A percentile compares a stretch with the other conserved stretches of the same genome.
Evolutionary conservation across 2,797 vertebrate species (phyloP).

Genomic region (Anguilla pacifica): DNA sequence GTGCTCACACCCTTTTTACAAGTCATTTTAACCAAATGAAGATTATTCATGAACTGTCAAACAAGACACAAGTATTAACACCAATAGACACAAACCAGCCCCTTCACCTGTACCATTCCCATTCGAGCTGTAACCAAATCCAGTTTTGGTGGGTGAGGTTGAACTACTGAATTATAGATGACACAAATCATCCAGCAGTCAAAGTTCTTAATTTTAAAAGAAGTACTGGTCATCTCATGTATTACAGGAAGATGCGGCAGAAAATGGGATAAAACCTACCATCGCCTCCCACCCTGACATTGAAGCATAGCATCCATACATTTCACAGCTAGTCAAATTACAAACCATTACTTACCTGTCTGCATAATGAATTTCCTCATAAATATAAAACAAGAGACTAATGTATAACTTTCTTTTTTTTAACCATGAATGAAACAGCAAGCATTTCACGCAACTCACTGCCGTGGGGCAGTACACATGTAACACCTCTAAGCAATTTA

Average conservation of each 20-base stretch:
- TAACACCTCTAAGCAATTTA: slow-evolving; percentile 79
- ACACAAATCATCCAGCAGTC: background rate
- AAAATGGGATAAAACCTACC: background rate
- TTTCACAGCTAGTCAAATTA: background rate
- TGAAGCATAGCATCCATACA: no score
- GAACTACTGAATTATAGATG: background rate
- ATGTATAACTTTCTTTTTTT: background rate
- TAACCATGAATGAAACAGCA: slow-evolving; percentile 29
- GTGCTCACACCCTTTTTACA: no score
- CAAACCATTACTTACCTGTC: slow-evolving; percentile 1
- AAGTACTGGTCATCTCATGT: background rate
- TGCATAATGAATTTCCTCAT: background rate
- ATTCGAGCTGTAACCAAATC: background rate
- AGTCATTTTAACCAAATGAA: slow-evolving; percentile 57
- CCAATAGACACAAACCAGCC: background rate
- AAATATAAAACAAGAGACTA: background rate
- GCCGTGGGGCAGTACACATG: slow-evolving; percentile 56
- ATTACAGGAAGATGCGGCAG: background rate
- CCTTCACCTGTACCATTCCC: background rate
- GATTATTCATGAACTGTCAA: background rate
- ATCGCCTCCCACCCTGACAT: background rate
- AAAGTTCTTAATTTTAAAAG: background rate
- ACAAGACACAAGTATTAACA: background rate
- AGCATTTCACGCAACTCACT: slow-evolving; percentile 62
- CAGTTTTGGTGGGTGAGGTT: background rate